Percentiles rank a stretch among this genome's conserved stretches.
Evolutionary conservation across 2,113 vertebrate species (phyloP).

Genomic region (mouse (Mus musculus)): GRCm39 chrX:141624001-141624500

Average conservation of each 20-base stretch:
- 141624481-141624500: neutral
- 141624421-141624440: neutral
- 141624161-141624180: neutral
- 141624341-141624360: slow-evolving; percentile 27
- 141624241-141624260: neutral
- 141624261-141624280: neutral
- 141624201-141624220: too few species aligned
- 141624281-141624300: neutral
- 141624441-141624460: neutral
- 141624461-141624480: neutral
- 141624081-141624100: slow-evolving; percentile 21
- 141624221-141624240: neutral
- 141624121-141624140: neutral
- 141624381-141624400: neutral
- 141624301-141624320: neutral
- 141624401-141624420: neutral
- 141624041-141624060: neutral
- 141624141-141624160: neutral
- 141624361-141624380: neutral
- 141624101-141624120: neutral
- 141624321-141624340: neutral
- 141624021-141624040: neutral
- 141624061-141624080: slow-evolving; percentile 10
- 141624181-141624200: neutral
- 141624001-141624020: neutral